Evolutionary conservation across 2,797 vertebrate species (phyloP).

Genomic region (Lerista edwardsae): DNA sequence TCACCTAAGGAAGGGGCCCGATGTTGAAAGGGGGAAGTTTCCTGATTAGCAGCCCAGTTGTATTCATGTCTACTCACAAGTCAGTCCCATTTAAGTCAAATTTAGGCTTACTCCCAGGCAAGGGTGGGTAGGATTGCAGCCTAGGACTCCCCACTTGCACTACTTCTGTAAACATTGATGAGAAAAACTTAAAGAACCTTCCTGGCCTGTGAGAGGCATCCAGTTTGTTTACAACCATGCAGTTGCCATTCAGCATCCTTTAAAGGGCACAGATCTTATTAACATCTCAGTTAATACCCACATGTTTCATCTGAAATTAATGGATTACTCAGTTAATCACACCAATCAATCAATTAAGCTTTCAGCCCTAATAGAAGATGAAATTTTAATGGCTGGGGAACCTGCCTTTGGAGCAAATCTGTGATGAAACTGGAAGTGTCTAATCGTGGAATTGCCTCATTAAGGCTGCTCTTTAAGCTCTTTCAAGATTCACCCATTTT

Average conservation of each 20-base stretch:
- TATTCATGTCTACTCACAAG: too few relatives aligned
- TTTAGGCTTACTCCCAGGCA: too few relatives aligned
- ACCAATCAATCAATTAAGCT: conserved; percentile 41
- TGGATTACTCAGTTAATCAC: conserved; percentile 34
- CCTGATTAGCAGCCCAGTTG: too few relatives aligned
- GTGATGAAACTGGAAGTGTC: conserved; percentile 26
- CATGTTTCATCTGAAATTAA: conserved; percentile 29
- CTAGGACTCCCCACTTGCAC: not conserved
- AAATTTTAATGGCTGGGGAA: conserved; percentile 24
- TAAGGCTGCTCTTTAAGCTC: conserved; percentile 26
- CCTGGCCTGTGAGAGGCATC: not conserved
- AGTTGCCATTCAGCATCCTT: not conserved
- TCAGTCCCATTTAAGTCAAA: too few relatives aligned
- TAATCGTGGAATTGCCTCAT: conserved; percentile 37
- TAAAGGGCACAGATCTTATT: conserved; percentile 21
- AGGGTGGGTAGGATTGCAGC: too few relatives aligned
- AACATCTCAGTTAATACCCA: conserved; percentile 19
- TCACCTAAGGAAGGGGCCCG: not conserved
- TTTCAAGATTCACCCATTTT: conserved; percentile 45
- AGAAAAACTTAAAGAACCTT: not conserved
- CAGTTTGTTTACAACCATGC: conserved; percentile 1
- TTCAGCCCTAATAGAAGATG: conserved; percentile 13
- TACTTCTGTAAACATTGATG: not conserved
- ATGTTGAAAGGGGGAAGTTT: not conserved
- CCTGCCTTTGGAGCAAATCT: conserved; percentile 12